Evolutionary conservation across 92 coral and sea anemone genomes (phyloP).

Genomic region (Bergia sp.): DNA sequence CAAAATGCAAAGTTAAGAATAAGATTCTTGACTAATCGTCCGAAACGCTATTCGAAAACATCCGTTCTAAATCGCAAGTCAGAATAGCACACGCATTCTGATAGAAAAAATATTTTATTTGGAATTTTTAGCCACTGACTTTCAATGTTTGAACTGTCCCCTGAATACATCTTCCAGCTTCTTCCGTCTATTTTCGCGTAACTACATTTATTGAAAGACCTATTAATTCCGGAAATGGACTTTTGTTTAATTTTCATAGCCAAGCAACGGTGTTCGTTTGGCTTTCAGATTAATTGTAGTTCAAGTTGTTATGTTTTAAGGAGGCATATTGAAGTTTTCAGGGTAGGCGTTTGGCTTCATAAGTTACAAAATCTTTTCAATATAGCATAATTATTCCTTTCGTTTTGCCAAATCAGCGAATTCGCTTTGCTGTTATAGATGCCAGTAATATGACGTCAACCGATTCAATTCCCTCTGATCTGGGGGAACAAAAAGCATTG

Average conservation of each 20-base stretch:
- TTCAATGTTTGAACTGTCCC: neutral
- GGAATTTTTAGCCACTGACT: neutral
- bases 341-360: neutral
- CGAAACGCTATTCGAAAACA: slow-evolving; percentile 24
- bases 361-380: neutral
- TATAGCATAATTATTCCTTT: neutral
- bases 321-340: neutral
- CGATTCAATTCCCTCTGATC: neutral
- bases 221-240: neutral
- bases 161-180: neutral
- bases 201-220: neutral
- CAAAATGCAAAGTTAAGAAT: neutral
- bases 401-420: neutral
- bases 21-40: slow-evolving; percentile 5
- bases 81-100: neutral
- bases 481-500: neutral
- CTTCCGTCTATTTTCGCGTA: neutral
- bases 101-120: neutral
- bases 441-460: neutral
- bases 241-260: neutral
- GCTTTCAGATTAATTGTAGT: neutral
- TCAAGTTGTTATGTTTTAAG: neutral
- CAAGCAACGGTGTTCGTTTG: slow-evolving; percentile 7
- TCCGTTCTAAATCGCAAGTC: neutral
- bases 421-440: neutral